phyloP scores from a whole-genome alignment of 2,113 vertebrate genomes.

The Acrocephalus arundinaceus region DNA sequence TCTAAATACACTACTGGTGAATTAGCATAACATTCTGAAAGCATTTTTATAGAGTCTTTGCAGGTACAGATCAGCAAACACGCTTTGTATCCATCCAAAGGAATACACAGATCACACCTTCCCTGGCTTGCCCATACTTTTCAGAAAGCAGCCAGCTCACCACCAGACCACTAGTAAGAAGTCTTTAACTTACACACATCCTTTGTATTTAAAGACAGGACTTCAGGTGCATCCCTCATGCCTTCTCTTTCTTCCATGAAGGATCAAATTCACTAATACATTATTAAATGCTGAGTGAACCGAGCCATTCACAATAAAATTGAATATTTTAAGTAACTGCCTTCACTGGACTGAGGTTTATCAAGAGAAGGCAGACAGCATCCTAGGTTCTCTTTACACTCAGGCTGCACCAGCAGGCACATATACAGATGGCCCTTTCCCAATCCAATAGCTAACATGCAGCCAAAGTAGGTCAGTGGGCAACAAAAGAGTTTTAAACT shows the following conservation, averaged over 20 bases:
- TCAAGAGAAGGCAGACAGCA: neutral
- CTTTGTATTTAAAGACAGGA: neutral
- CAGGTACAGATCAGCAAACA: neutral
- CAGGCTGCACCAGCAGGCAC: neutral
- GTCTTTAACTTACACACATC: neutral
- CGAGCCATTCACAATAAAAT: neutral
- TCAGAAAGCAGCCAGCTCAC: neutral
- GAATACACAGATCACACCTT: neutral
- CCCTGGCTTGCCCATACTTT: neutral
- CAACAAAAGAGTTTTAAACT: conserved; percentile 18
- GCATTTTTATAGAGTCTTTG: neutral
- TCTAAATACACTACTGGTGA: neutral
- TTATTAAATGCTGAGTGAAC: neutral
- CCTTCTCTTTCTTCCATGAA: neutral
- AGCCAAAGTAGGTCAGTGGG: conserved; percentile 9
- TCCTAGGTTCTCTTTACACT: neutral
- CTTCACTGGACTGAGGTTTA: neutral
- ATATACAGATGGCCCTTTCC: neutral
- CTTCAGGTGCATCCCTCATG: neutral
- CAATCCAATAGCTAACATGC: neutral
- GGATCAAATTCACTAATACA: neutral
- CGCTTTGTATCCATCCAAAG: neutral
- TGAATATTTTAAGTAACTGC: neutral
- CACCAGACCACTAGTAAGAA: neutral
- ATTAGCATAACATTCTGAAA: neutral